A percentile compares a stretch with the other conserved stretches of the same genome.
These are phyloP conservation scores for Ptychadena robeensis DNA, from an alignment of 2,797 vertebrate species.

Conservation along the genomic window DNA sequence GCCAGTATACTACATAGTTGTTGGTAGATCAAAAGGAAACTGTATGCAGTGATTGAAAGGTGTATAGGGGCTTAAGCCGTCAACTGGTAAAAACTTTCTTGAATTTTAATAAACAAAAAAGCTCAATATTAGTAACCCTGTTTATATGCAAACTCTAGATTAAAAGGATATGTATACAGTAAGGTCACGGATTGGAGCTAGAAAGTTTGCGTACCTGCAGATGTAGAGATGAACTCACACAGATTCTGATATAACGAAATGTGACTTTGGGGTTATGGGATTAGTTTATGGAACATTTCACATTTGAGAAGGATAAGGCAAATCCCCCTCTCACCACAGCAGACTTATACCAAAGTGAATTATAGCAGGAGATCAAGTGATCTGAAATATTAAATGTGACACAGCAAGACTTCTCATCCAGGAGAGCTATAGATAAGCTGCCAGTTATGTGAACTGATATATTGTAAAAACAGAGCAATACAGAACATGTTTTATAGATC, in stretches of 20 bases:
- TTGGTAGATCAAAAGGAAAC: too few relatives aligned
- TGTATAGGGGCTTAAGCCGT: too few relatives aligned
- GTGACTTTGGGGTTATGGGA: constrained; percentile 53
- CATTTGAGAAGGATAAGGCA: constrained; percentile 52
- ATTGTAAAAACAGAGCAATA: constrained; percentile 12
- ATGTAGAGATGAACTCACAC: constrained; percentile 8
- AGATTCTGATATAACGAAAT: constrained; percentile 41
- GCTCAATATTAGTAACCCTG: too few relatives aligned
- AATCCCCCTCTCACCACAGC: constrained; percentile 40
- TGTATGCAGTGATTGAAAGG: too few relatives aligned
- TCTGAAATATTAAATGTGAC: constrained; percentile 58
- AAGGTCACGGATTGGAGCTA: background rate
- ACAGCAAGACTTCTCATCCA: constrained; percentile 37
- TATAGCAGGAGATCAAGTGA: constrained; percentile 47
- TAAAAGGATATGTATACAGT: background rate
- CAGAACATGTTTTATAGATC: constrained; percentile 1
- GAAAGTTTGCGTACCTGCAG: background rate
- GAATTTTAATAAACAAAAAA: too few relatives aligned
- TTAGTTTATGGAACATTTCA: constrained; percentile 53
- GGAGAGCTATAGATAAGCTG: constrained; percentile 43
- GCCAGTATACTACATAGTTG: too few relatives aligned
- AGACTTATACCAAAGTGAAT: constrained; percentile 53
- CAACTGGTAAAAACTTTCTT: too few relatives aligned
- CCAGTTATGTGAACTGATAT: constrained; percentile 43
- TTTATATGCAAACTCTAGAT: background rate